Evolutionary conservation across 2,888 invertebrate species (phyloP).

Genomic region (Drosophila melanosoma): DNA sequence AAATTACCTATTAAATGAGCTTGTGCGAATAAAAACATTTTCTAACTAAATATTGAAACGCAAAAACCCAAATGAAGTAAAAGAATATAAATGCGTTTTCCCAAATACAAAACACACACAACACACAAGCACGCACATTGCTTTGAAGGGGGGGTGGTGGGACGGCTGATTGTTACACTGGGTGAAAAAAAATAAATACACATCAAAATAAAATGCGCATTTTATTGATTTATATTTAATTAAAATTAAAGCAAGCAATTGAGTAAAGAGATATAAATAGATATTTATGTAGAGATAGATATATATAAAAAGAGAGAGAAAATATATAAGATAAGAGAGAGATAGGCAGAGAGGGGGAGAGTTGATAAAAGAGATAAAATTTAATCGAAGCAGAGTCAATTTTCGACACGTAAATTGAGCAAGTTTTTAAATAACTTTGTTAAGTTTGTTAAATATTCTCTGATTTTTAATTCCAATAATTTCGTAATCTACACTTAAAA

Average conservation of each 20-base stretch:
- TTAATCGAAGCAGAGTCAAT: not conserved
- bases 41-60: constrained; percentile 76
- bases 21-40: constrained; percentile 72
- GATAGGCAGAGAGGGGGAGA: not conserved
- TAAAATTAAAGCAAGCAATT: not conserved
- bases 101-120: constrained; percentile 1
- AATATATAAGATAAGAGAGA: not conserved
- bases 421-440: not conserved
- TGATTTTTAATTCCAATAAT: not conserved
- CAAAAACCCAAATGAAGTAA: constrained; percentile 65
- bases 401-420: not conserved
- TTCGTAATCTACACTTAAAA: not conserved
- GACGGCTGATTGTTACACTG: constrained; percentile 32
- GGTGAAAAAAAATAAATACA: constrained; percentile 28
- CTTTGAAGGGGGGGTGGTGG: not conserved
- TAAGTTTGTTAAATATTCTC: not conserved
- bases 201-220: constrained; percentile 43
- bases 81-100: constrained; percentile 55
- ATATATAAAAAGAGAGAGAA: not conserved
- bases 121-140: not conserved
- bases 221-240: constrained; percentile 17
- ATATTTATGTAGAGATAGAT: not conserved
- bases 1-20: constrained; percentile 80
- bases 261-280: not conserved
- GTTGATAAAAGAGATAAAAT: not conserved